phyloP scores from a whole-genome alignment of 2,113 vertebrate species.

The Eretmochelys imbricata region DNA sequence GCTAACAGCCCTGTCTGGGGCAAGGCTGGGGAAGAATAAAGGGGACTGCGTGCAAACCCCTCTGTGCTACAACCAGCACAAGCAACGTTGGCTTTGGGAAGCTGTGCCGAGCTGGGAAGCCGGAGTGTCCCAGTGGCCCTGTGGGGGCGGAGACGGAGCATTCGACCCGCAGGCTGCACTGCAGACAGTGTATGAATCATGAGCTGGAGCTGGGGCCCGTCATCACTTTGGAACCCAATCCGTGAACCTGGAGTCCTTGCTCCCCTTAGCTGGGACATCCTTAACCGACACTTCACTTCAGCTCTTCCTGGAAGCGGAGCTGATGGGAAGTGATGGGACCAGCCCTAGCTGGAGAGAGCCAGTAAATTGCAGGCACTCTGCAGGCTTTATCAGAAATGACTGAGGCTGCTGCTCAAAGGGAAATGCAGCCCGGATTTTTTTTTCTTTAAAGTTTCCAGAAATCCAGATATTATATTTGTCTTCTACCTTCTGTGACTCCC shows the following conservation, averaged over 20 bases:
- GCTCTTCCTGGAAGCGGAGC: neutral
- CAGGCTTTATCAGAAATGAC: neutral
- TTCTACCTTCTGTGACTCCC: neutral
- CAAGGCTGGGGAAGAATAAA: neutral
- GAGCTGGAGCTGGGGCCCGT: neutral
- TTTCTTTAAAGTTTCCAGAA: too few species aligned
- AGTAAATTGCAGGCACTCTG: neutral
- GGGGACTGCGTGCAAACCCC: neutral
- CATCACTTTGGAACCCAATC: neutral
- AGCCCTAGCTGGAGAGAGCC: neutral
- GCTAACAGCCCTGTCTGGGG: neutral
- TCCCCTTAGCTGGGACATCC: neutral
- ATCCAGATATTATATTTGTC: too few species aligned
- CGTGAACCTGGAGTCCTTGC: too few species aligned
- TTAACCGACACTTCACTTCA: neutral
- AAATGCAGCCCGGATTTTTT: neutral
- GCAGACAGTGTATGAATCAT: rapidly evolving
- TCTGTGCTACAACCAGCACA: neutral
- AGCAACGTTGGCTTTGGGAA: neutral
- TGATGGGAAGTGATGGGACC: neutral
- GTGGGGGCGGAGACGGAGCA: rapidly evolving
- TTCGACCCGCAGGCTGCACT: rapidly evolving
- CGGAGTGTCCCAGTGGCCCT: rapidly evolving
- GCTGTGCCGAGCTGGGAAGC: neutral
- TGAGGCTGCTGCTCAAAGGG: neutral